A percentile compares a stretch with the other conserved stretches of the same genome.
phyloP scores from a whole-genome alignment of 2,797 vertebrate genomes.

The Eospalax fontanierii region DNA sequence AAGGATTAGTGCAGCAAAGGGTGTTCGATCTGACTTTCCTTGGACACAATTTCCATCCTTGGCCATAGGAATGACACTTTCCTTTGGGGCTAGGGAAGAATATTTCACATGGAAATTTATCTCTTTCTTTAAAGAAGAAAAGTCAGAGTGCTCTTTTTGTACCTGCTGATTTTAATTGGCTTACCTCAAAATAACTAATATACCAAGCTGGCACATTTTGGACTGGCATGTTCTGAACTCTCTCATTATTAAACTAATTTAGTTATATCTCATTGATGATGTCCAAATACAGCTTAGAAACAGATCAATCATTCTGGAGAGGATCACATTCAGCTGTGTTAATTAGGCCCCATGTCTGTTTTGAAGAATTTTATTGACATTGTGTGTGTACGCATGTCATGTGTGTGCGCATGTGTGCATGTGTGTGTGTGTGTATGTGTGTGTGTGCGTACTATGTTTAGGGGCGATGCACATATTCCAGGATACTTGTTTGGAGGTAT shows the following conservation, averaged over 20 bases:
- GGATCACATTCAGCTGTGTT: neutral
- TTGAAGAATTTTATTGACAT: too few species aligned
- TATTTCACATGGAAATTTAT: neutral
- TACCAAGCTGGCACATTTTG: neutral
- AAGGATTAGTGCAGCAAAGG: too few species aligned
- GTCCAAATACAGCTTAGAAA: neutral
- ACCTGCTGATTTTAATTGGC: neutral
- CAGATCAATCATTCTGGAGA: neutral
- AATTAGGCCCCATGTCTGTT: neutral
- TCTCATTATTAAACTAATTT: neutral
- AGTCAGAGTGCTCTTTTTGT: neutral
- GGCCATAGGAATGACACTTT: neutral
- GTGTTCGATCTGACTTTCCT: neutral
- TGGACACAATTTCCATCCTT: neutral
- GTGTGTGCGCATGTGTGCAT: too few species aligned
- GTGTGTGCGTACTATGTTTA: too few species aligned
- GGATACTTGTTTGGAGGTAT: neutral
- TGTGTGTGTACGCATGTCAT: neutral
- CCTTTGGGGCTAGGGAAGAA: neutral
- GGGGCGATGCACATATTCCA: neutral
- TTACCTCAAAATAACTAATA: neutral
- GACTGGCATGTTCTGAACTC: neutral
- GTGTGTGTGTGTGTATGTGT: neutral
- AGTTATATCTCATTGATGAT: neutral
- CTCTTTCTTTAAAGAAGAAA: neutral